These are phyloP conservation scores for Spodoptera littoralis DNA, from an alignment of 2,888 invertebrate genomes.

Conservation along the genomic window DNA sequence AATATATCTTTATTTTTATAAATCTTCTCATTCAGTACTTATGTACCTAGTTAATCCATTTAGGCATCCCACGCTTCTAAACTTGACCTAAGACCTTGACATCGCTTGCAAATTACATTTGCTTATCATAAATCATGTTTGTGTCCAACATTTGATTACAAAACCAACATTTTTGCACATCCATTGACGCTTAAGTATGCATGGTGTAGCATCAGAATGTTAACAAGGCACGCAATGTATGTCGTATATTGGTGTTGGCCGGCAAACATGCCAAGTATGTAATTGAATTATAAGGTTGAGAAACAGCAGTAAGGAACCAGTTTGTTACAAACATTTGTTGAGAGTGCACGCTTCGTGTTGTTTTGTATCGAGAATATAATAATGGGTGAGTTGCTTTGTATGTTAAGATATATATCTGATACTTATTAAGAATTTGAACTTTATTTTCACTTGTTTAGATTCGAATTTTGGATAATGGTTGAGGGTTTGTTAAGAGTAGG, in stretches of 20 bases:
- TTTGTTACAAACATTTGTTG: constrained; percentile 26
- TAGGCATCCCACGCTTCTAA: background rate
- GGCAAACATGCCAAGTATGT: constrained; percentile 23
- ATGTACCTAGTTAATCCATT: too few relatives aligned
- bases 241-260: constrained; percentile 3
- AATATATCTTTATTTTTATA: too few relatives aligned
- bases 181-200: background rate
- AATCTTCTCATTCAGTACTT: too few relatives aligned
- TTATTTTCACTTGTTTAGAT: too few relatives aligned
- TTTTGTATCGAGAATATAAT: constrained; percentile 12
- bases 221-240: constrained; percentile 14
- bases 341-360: constrained; percentile 34
- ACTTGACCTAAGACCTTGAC: constrained; percentile 34
- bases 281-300: constrained; percentile 38
- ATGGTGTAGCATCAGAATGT: background rate
- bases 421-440: background rate
- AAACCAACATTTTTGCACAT: background rate
- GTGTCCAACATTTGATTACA: constrained; percentile 12
- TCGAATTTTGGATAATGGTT: too few relatives aligned
- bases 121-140: constrained; percentile 7
- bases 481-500: too few relatives aligned
- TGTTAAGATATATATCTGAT: background rate
- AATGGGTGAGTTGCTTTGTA: constrained; percentile 42
- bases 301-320: constrained; percentile 36
- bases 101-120: constrained; percentile 35